These are phyloP conservation scores for Coelinius sp. DNA, from an alignment of 2,888 invertebrate species.

Conservation along the genomic window DNA sequence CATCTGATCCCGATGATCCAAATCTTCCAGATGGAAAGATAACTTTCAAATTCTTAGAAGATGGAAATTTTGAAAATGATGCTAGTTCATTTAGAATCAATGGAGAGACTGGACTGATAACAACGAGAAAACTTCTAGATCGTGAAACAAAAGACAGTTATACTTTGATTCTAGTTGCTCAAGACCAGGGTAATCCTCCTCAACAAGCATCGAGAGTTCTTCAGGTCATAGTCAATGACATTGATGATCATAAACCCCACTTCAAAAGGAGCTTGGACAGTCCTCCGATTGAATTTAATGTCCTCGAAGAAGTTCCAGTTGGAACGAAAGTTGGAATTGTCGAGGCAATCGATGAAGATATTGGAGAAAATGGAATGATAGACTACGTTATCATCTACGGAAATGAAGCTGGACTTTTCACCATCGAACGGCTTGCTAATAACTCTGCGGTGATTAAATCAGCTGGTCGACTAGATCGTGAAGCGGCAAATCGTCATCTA, in stretches of 20 bases:
- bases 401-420: constrained; percentile 78
- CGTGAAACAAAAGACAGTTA: constrained; percentile 82
- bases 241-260: constrained; percentile 85
- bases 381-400: constrained; percentile 83
- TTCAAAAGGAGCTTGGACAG: constrained; percentile 79
- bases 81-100: constrained; percentile 65
- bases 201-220: constrained; percentile 82
- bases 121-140: constrained; percentile 79
- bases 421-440: constrained; percentile 76
- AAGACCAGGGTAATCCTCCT: constrained; percentile 83
- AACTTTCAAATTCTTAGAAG: constrained; percentile 80
- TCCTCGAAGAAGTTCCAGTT: constrained; percentile 79
- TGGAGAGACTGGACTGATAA: constrained; percentile 79
- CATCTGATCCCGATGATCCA: constrained; percentile 84
- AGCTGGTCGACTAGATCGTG: constrained; percentile 78
- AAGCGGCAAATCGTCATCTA: constrained; percentile 74
- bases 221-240: constrained; percentile 79
- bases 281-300: constrained; percentile 75
- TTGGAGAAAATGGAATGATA: constrained; percentile 81
- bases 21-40: constrained; percentile 82
- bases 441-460: constrained; percentile 78
- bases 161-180: constrained; percentile 83
- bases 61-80: constrained; percentile 72
- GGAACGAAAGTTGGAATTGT: constrained; percentile 80
- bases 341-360: constrained; percentile 82